Evolutionary conservation across 2,888 invertebrate species (phyloP).

Genomic region (Aleiodes alternator): DNA sequence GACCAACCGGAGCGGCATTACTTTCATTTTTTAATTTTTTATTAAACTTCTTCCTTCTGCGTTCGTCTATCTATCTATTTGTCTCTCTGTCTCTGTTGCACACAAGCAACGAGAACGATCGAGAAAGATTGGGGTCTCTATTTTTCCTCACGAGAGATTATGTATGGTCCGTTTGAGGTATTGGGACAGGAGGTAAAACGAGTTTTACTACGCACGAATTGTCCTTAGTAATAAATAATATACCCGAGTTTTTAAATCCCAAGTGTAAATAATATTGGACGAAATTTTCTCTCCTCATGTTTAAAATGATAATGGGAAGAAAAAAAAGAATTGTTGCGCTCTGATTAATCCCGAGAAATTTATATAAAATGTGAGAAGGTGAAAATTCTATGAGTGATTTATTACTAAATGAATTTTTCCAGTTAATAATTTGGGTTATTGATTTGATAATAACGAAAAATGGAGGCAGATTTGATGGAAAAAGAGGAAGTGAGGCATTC

Average conservation of each 20-base stretch:
- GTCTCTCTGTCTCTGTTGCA: not conserved
- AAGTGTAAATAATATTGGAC: not conserved
- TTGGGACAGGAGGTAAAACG: constrained; percentile 20
- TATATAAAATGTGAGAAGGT: constrained; percentile 13
- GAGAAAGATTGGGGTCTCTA: not conserved
- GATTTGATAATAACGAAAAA: constrained; percentile 33
- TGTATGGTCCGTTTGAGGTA: not conserved
- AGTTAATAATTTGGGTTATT: not conserved
- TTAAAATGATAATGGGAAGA: not conserved
- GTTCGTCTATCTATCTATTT: not conserved
- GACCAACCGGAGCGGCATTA: constrained; percentile 24
- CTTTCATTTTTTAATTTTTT: constrained; percentile 25
- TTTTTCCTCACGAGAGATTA: constrained; percentile 18
- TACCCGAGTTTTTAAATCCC: constrained; percentile 2
- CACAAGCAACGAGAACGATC: no score
- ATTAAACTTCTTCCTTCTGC: not conserved
- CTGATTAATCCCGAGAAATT: constrained; percentile 21
- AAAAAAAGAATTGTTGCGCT: constrained; percentile 21
- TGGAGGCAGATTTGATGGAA: constrained; percentile 55
- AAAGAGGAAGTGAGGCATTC: constrained; percentile 22
- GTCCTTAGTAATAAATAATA: not conserved
- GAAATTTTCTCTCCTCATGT: constrained; percentile 1
- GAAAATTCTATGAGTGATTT: not conserved
- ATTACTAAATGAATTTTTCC: not conserved
- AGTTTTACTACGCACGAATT: constrained; percentile 24